Conservation (phyloP, 2,888 invertebrate genomes). For the Chelonus formosanus region DNA sequence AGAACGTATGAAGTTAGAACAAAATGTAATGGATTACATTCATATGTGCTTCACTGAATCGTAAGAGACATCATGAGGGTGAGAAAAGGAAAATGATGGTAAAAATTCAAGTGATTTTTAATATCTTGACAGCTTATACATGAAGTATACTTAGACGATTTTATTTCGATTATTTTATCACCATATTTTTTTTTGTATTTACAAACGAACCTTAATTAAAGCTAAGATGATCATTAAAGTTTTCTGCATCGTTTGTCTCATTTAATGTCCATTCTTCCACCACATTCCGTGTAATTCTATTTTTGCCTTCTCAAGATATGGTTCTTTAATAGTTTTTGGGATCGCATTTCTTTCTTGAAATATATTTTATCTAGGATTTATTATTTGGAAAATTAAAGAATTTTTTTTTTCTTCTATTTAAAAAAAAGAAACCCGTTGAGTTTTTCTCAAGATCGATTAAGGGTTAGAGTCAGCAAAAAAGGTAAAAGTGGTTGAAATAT, state of each 20-base stretch:
- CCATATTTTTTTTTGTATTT: neutral
- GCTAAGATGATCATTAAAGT: conserved; percentile 49
- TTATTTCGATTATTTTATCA: neutral
- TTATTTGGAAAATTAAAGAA: neutral
- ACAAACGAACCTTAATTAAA: neutral
- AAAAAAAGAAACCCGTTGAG: neutral
- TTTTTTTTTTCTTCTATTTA: neutral
- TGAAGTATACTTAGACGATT: neutral
- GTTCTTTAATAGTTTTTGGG: neutral
- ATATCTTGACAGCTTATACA: neutral
- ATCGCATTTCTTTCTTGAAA: too few species aligned
- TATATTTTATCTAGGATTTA: too few species aligned
- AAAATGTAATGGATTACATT: conserved; percentile 9
- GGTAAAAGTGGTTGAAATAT: conserved; percentile 18
- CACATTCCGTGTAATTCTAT: conserved; percentile 1
- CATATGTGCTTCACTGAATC: conserved; percentile 11
- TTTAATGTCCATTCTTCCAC: neutral
- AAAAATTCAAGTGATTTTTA: conserved; percentile 17
- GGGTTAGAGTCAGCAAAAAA: neutral
- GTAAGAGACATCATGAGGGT: conserved; percentile 2
- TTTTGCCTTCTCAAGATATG: neutral
- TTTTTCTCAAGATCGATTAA: neutral
- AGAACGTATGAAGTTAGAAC: conserved; percentile 8
- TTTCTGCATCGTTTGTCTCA: conserved; percentile 47
- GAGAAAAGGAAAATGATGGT: neutral